A percentile compares a stretch with the other conserved stretches of the same genome.
These are phyloP conservation scores for Echeneis naucrates DNA, from an alignment of 2,797 vertebrate genomes.

Conservation along the genomic window DNA sequence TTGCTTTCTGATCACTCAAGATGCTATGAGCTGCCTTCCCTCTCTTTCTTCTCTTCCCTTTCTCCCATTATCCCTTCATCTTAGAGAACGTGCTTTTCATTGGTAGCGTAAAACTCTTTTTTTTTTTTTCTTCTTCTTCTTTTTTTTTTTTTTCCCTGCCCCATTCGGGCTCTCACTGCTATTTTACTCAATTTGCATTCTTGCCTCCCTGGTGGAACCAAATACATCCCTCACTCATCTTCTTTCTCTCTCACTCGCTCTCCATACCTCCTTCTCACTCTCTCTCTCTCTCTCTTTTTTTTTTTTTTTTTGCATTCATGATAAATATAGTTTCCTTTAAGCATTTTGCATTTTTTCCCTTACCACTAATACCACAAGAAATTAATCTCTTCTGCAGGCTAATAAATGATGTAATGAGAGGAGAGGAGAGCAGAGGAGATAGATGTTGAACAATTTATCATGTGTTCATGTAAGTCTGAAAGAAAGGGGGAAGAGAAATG, in stretches of 20 bases:
- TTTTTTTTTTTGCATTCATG: constrained; percentile 33
- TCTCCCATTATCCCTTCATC: constrained; percentile 58
- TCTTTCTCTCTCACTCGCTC: constrained; percentile 33
- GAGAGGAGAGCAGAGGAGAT: constrained; percentile 14
- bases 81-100: constrained; percentile 55
- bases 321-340: constrained; percentile 74
- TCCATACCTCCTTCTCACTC: constrained; percentile 16
- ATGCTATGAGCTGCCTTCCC: constrained; percentile 60
- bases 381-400: constrained; percentile 65
- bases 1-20: constrained; percentile 66
- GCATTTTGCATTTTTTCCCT: constrained; percentile 55
- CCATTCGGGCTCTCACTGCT: constrained; percentile 43
- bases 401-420: constrained; percentile 69
- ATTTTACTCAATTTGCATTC: constrained; percentile 64
- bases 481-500: constrained; percentile 40
- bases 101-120: constrained; percentile 53
- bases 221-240: constrained; percentile 38
- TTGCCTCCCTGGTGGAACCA: constrained; percentile 58
- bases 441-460: constrained; percentile 67
- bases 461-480: constrained; percentile 46
- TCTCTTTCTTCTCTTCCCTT: constrained; percentile 54
- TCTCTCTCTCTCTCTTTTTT: too few relatives aligned
- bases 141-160: constrained; percentile 33
- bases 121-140: too few relatives aligned
- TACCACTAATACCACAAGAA: constrained; percentile 52